Conservation (phyloP, 37 sponge, comb jelly and placozoan species). For the Geodia barretti region DNA sequence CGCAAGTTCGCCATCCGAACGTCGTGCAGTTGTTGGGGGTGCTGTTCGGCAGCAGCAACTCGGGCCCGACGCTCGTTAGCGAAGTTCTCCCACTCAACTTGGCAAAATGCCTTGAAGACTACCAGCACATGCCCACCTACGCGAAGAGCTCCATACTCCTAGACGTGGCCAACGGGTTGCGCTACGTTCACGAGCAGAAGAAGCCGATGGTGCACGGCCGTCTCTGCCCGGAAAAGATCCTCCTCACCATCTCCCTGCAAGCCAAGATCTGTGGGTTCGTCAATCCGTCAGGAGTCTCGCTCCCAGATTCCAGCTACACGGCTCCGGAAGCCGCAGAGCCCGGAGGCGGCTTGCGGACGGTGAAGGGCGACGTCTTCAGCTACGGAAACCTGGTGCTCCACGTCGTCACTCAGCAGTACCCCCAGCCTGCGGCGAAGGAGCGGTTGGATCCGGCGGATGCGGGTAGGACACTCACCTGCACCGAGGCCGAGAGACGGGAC, state of each 20-base stretch:
- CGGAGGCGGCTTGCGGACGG: neutral
- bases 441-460: slow-evolving; percentile 8
- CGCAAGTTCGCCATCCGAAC: slow-evolving; percentile 36
- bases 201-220: slow-evolving; percentile 38
- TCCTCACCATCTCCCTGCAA: slow-evolving; percentile 37
- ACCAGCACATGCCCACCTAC: slow-evolving; percentile 12
- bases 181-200: slow-evolving; percentile 24
- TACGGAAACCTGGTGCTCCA: slow-evolving; percentile 32
- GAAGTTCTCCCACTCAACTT: slow-evolving; percentile 32
- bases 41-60: neutral
- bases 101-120: slow-evolving; percentile 21
- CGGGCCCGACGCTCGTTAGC: slow-evolving; percentile 15
- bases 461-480: neutral
- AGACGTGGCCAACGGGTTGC: slow-evolving; percentile 21
- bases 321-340: slow-evolving; percentile 25
- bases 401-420: slow-evolving; percentile 5
- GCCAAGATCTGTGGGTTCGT: slow-evolving; percentile 32
- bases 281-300: neutral
- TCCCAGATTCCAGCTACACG: slow-evolving; percentile 5
- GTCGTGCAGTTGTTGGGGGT: slow-evolving; percentile 43
- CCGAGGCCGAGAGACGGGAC: slow-evolving; percentile 29
- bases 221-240: slow-evolving; percentile 20
- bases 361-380: slow-evolving; percentile 27
- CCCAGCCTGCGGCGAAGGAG: slow-evolving; percentile 16
- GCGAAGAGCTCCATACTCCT: slow-evolving; percentile 16